Percentiles rank a stretch among this genome's conserved stretches.
These are phyloP conservation scores for Diorhabda sublineata DNA, from an alignment of 1,140 invertebrate species.

Conservation along the genomic window DNA sequence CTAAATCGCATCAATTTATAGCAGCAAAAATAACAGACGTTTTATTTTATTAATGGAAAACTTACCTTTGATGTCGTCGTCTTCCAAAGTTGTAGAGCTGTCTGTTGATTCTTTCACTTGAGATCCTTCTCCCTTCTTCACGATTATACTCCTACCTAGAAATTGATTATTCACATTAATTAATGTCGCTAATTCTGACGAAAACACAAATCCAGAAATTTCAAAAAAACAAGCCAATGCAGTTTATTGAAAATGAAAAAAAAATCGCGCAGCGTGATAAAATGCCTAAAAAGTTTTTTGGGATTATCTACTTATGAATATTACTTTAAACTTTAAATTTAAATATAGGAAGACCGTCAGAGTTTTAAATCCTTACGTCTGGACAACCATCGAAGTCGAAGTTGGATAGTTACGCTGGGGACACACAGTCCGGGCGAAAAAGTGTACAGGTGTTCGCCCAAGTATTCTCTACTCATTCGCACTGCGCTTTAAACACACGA, in stretches of 20 bases:
- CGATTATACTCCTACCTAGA: constrained; percentile 79
- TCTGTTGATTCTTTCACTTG: constrained; percentile 94
- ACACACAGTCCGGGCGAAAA: too few species aligned
- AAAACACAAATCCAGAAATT: constrained; percentile 14
- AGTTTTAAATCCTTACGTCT: too few species aligned
- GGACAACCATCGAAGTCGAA: too few species aligned
- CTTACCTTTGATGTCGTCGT: constrained; percentile 87
- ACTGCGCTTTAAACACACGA: too few species aligned
- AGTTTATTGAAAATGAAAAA: background rate
- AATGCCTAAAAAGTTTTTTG: too few species aligned
- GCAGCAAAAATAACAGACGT: too few species aligned
- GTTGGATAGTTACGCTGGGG: too few species aligned
- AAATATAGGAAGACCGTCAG: too few species aligned
- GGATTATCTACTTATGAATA: too few species aligned
- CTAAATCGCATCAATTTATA: background rate
- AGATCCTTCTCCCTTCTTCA: constrained; percentile 89
- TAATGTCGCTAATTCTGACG: background rate
- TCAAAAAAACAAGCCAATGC: constrained; percentile 24
- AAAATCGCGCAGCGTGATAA: background rate
- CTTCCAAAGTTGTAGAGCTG: constrained; percentile 85
- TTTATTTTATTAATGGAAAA: background rate
- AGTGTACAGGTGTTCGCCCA: too few species aligned
- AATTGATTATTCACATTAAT: constrained; percentile 19
- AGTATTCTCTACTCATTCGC: too few species aligned
- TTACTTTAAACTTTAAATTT: too few species aligned